A percentile compares a stretch with the other conserved stretches of the same genome.
phyloP scores from a whole-genome alignment of 2,797 vertebrate species.

The Decapterus maruadsi region DNA sequence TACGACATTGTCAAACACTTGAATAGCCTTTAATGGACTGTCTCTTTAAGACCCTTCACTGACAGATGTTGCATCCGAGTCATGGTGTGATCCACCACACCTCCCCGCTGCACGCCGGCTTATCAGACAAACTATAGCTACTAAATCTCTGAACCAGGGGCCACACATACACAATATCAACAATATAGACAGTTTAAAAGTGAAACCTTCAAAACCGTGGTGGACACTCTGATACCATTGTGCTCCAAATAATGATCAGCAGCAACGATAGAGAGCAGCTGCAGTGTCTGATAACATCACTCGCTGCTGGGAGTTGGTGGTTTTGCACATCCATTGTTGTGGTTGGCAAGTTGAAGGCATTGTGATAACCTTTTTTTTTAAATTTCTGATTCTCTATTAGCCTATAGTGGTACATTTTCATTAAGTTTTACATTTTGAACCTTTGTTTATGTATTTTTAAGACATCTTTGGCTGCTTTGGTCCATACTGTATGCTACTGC shows the following conservation, averaged over 20 bases:
- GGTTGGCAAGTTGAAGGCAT: not conserved
- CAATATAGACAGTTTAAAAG: not conserved
- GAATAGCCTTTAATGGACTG: not conserved
- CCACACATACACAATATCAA: not conserved
- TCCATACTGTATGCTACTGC: not conserved
- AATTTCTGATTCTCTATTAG: not conserved
- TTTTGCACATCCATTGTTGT: not conserved
- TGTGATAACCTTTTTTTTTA: not conserved
- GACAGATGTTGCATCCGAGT: constrained; percentile 37
- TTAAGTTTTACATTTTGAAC: not conserved
- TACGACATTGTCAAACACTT: not conserved
- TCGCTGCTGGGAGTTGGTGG: not conserved
- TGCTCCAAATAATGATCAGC: not conserved
- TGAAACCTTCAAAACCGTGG: not conserved
- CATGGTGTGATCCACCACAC: constrained; percentile 23
- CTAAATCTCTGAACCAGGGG: constrained; percentile 11
- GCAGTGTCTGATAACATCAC: not conserved
- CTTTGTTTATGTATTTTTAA: not conserved
- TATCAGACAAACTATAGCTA: constrained; percentile 24
- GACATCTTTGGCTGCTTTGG: not conserved
- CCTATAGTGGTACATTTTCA: not conserved
- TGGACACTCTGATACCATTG: not conserved
- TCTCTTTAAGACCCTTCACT: constrained; percentile 22
- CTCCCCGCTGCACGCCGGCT: constrained; percentile 16
- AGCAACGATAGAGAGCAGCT: not conserved